Evolutionary conservation across 2,797 vertebrate genomes (phyloP), one percentile per base, ranked within the genome.

Genomic region (Podargus strigoides): DNA sequence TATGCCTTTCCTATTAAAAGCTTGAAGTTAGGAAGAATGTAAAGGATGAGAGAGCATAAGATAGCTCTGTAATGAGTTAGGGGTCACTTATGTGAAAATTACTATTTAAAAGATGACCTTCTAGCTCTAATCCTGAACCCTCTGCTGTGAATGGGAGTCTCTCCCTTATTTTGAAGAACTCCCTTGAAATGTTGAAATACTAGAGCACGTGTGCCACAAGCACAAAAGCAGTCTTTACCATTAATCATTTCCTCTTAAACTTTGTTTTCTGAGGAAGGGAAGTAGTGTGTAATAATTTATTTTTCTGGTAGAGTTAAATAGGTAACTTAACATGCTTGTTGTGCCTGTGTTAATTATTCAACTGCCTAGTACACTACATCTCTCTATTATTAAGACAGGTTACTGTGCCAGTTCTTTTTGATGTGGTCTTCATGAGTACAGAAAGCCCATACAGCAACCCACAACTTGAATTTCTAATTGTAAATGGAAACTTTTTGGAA

Each of bases 401-500:
- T 70, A 55, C 72, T 91, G 67, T 97, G 95, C 90, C 69, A 89
- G 19, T 93, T 93, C 70, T 93, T 96, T 96, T 93, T 94, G 74
- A 84, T 86, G 84, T 5, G 0, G 62, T 72, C 95, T 96, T 96
- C 89, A 74, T 36, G 46, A 91, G 60, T 89, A 96, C 94, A 97
- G 96, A 96, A 97, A 96, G 91, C 81, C 92, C 91, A 96, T 93
- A 97, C 68, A 96, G 60, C 86, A 94, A 93, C 87, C 86, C 94
- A 96, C 91, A 97, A 97, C 94, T 96, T 97, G 95, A 97, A 95
- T 95, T 95, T 91, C 78, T 78, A 70, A 82, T 88, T 87, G 94
- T 95, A 97, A 97, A 95, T 46, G 59, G 96, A 97, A 98, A 97
- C 75, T 91, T 97, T 75, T 91, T 97, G 94, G 96, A 97, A 95